Conservation (phyloP, 2,888 invertebrate genomes). For the Andrena dorsata region DNA sequence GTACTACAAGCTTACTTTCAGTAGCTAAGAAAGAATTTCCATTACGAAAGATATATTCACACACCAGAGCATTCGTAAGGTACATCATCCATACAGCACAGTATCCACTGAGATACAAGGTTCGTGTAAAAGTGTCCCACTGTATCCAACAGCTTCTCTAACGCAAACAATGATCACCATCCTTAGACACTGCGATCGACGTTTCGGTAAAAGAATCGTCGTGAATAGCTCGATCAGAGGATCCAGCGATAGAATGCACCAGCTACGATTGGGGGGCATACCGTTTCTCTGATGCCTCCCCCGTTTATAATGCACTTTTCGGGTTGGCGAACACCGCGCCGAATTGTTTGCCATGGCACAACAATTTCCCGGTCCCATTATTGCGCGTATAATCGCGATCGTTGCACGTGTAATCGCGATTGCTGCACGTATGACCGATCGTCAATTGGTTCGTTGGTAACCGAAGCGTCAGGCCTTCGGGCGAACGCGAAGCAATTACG, state of each 20-base stretch:
- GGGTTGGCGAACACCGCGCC: not conserved
- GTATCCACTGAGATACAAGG: too few relatives aligned
- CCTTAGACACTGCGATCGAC: too few relatives aligned
- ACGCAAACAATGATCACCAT: too few relatives aligned
- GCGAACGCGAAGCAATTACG: slow-evolving; percentile 61
- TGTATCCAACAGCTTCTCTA: too few relatives aligned
- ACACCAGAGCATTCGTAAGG: too few relatives aligned
- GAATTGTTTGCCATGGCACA: slow-evolving; percentile 43
- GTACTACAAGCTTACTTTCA: too few relatives aligned
- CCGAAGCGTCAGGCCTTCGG: slow-evolving; percentile 59
- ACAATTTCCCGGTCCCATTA: slow-evolving; percentile 59
- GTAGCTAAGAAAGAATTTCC: too few relatives aligned
- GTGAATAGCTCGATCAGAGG: not conserved
- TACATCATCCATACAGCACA: too few relatives aligned
- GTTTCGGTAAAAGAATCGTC: not conserved
- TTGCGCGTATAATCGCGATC: slow-evolving; percentile 62
- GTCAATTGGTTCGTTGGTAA: slow-evolving; percentile 64
- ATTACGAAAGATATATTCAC: too few relatives aligned
- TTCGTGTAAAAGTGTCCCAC: too few relatives aligned
- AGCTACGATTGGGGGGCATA: not conserved
- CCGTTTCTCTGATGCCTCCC: not conserved
- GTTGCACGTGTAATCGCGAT: slow-evolving; percentile 62
- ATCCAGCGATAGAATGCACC: not conserved
- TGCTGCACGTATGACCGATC: slow-evolving; percentile 65
- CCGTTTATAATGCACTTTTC: slow-evolving; percentile 40